These are phyloP conservation scores for Eledona agricola DNA, from an alignment of 2,888 invertebrate species.

Conservation along the genomic window DNA sequence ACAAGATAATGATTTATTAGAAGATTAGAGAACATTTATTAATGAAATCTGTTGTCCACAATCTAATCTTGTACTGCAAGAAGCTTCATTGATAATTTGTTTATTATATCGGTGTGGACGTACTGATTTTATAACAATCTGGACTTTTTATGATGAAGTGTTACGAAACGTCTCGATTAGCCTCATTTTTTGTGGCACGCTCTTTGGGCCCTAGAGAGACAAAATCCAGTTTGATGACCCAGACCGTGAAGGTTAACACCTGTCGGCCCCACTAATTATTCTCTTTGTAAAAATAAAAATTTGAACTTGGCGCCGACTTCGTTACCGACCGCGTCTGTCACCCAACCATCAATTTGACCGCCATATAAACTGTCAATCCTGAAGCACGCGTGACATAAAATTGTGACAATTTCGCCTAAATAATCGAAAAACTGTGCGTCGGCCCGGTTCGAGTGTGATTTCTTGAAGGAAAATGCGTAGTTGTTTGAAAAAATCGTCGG, in stretches of 20 bases:
- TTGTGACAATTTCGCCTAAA: conserved; percentile 16
- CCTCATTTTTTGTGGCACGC: too few relatives aligned
- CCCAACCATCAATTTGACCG: conserved; percentile 48
- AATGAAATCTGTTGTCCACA: too few relatives aligned
- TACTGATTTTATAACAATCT: too few relatives aligned
- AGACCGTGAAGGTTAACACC: too few relatives aligned
- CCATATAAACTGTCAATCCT: conserved; percentile 51
- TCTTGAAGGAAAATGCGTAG: conserved; percentile 8
- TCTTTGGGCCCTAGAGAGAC: too few relatives aligned
- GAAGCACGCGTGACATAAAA: conserved; percentile 50
- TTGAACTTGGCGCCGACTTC: conserved; percentile 22
- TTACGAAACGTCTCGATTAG: too few relatives aligned
- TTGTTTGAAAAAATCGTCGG: background rate
- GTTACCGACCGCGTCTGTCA: conserved; percentile 29
- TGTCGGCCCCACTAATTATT: background rate
- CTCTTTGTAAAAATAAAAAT: conserved; percentile 1
- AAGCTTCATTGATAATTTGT: too few relatives aligned
- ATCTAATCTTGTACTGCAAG: too few relatives aligned
- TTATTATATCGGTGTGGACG: too few relatives aligned
- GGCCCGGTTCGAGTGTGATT: background rate
- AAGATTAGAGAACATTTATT: too few relatives aligned
- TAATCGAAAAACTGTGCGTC: conserved; percentile 12
- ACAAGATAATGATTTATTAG: too few relatives aligned
- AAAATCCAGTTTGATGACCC: conserved; percentile 9
- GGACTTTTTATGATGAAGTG: too few relatives aligned